Evolutionary conservation across 2,888 invertebrate genomes (phyloP), one percentile per base, ranked within the genome.

Genomic region (Panzeria rudis): DNA sequence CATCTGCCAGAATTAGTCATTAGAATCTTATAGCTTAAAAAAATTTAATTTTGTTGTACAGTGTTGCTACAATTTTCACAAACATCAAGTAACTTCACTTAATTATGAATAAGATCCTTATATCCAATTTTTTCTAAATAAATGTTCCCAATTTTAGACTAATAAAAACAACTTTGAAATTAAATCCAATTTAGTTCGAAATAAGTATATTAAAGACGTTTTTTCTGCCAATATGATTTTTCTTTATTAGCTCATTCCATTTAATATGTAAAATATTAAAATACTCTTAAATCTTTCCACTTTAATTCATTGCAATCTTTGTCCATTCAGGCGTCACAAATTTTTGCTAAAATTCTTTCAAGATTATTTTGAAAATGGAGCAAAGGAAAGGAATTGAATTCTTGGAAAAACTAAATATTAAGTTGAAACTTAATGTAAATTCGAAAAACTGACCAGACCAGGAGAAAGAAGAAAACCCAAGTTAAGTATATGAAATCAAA

Each of bases 241-340:
- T 29, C 8, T 41, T 41, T 41, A 41, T 41, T 13, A 17, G 17
- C 32, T 62, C 5, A 38, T 23, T 23, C 38, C 8, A 1, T 35
- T 32, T 32, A 32, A 68, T 20, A 29, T 5, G 23, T 1, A 38
- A 9, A 52, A 23, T 8, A 20, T 20, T 11, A 35, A 23, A 61
- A 72, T 47, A 23, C 25, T 73, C 25, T 62, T 50, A 62, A 38
- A 32, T 61, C 11, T 15, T 52, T 73, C 9, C 32, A 25, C 50
- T 62, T 52, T 4, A 73, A 62, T 73, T 23, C 35, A 38, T 4
- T 6, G 7, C 23, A 23, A 73, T 47, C 50, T 38, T 25, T n/a
- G 15, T 50, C 47, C 38, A 62, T 62, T 50, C 17, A 38, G n/a
- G 23, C 29, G 8, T 73, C n/a, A 54, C 4, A 25, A 38, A 41